Evolutionary conservation across 1,140 invertebrate species (phyloP), one percentile per base, ranked within the genome.

Genomic region (Zophobas morio): DNA sequence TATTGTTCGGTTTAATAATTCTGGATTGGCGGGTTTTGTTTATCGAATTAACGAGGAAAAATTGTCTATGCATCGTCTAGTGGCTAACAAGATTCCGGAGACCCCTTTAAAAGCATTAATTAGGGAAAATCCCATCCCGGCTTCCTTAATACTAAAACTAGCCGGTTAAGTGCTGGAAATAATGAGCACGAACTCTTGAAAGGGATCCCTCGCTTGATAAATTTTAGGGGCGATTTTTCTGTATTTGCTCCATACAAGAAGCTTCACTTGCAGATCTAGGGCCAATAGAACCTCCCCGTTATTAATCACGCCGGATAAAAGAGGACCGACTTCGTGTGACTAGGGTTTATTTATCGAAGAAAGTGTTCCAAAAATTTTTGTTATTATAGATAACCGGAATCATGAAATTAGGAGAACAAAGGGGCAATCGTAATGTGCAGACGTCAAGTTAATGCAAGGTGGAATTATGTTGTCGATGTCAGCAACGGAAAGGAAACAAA

Each of bases 381-480:
- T 0, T 20, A 20, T 20, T 20, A 20, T 20, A 20, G 20, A 20
- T 20, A 20, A 20, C 20, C 20, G 20, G 20, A 20, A 20, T 20
- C 20, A 20, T 20, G 20, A 20, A 20, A 20, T 20, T 20, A 20
- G 20, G 20, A 20, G 60, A 46, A 40, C 57, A 63, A 39, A 63
- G 49, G 40, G 34, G 60, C 60, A 66, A 66, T 66, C 39, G 60
- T 40, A 66, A 66, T 47, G 40, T 66, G 60, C 60, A 66, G 60
- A 66, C 60, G 60, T 66, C 60, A 66, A 40, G 60, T 42, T 66
- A 66, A 66, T 66, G 60, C 60, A 66, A 63, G 5, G 39, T 66
- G 60, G 60, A 63, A 66, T 66, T 42, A 66, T 66, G 60, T 66
- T 66, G 60, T 66, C 60, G 60, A 63, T 63, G 57, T 63, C 57